Evolutionary conservation across 92 coral and sea anemone genomes (phyloP).

Genomic region (Siderastrea siderea): DNA sequence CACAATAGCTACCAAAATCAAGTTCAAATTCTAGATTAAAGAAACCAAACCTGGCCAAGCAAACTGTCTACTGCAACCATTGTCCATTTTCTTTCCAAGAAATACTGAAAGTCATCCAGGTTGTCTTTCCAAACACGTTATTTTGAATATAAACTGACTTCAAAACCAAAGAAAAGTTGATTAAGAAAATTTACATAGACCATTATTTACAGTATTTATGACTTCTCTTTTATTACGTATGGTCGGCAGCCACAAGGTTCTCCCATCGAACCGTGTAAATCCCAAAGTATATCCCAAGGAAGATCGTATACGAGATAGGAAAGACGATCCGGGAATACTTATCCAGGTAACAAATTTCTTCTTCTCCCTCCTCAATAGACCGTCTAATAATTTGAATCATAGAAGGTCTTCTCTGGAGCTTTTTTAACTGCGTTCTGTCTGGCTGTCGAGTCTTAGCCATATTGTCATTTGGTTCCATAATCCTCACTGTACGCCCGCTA

Average conservation of each 20-base stretch:
- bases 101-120: no score
- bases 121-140: no score
- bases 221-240: background rate
- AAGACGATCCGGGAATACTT: slow-evolving; percentile 81
- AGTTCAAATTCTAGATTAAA: no score
- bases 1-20: no score
- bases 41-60: no score
- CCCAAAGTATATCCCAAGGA: slow-evolving; percentile 77
- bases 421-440: slow-evolving; percentile 59
- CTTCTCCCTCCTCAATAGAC: slow-evolving; percentile 76
- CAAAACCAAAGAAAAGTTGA: background rate
- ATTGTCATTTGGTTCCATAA: slow-evolving; percentile 34
- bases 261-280: slow-evolving; percentile 57
- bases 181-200: no score
- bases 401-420: slow-evolving; percentile 67
- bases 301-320: slow-evolving; percentile 73
- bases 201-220: background rate
- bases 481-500: slow-evolving; percentile 39
- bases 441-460: slow-evolving; percentile 17
- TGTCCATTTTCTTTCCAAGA: no score
- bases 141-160: background rate
- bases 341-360: slow-evolving; percentile 81
- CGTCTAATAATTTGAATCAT: slow-evolving; percentile 75
- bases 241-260: background rate
- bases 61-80: no score